These are phyloP conservation scores for Euborellia annulipes DNA, from an alignment of 1,140 invertebrate species.

Conservation along the genomic window DNA sequence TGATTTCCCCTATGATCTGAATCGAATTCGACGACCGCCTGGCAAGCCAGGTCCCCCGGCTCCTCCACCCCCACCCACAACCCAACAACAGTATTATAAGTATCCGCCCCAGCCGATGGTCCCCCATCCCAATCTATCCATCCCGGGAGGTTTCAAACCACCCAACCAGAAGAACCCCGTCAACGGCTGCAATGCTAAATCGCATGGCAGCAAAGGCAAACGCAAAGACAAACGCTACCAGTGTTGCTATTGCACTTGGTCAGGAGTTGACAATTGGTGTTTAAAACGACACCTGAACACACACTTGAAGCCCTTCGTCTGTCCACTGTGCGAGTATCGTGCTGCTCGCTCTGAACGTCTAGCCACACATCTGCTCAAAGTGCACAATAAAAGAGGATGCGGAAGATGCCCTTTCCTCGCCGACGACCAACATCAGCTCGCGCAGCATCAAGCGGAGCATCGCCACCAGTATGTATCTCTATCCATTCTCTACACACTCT, in stretches of 20 bases:
- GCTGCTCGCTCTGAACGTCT: conserved; percentile 71
- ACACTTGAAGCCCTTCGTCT: conserved; percentile 78
- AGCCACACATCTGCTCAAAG: conserved; percentile 74
- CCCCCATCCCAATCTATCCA: conserved; percentile 6
- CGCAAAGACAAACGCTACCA: conserved; percentile 44
- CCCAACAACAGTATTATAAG: not conserved
- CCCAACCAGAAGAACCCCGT: conserved; percentile 23
- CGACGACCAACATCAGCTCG: conserved; percentile 58
- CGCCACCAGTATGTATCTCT: conserved; percentile 26
- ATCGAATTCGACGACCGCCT: conserved; percentile 49
- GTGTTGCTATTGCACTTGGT: conserved; percentile 79
- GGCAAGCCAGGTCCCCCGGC: conserved; percentile 22
- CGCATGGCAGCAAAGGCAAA: conserved; percentile 27
- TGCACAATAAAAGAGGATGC: conserved; percentile 79
- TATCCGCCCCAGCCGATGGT: conserved; percentile 6
- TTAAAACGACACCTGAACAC: conserved; percentile 81
- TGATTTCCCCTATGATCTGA: conserved; percentile 70
- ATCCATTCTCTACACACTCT: not conserved
- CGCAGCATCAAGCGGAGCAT: conserved; percentile 48
- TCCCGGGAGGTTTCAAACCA: conserved; percentile 14
- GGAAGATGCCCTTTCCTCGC: conserved; percentile 71
- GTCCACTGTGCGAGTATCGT: conserved; percentile 79
- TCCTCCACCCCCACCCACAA: conserved; percentile 2
- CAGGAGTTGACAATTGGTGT: conserved; percentile 86
- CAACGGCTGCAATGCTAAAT: conserved; percentile 28